These are phyloP conservation scores for Drosophila emarginata DNA, from an alignment of 2,888 invertebrate species.

Conservation along the genomic window DNA sequence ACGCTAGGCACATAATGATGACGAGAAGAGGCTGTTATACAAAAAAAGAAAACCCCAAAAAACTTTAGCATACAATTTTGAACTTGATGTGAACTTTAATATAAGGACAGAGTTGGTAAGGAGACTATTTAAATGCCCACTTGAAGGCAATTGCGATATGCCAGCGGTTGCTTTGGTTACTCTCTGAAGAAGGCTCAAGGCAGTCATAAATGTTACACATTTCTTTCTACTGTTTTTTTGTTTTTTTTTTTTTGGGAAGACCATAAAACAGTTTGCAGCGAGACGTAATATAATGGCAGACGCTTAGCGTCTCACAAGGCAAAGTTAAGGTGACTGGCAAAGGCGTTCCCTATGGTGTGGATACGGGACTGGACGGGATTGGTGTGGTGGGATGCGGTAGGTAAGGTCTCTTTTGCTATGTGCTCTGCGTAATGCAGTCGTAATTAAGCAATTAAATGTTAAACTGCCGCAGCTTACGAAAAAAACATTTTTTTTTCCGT, in stretches of 20 bases:
- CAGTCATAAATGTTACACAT: conserved; percentile 43
- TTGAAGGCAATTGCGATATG: conserved; percentile 49
- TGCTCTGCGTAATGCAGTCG: conserved; percentile 37
- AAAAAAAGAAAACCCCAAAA: background rate
- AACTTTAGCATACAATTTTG: conserved; percentile 31
- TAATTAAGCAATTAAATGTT: conserved; percentile 75
- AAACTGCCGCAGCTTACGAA: conserved; percentile 42
- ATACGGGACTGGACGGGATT: background rate
- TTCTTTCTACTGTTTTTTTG: background rate
- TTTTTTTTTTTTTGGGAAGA: conserved; percentile 15
- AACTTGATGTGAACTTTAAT: conserved; percentile 18
- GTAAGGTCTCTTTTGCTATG: conserved; percentile 5
- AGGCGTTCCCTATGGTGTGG: background rate
- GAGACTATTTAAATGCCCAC: conserved; percentile 39
- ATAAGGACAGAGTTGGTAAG: conserved; percentile 7
- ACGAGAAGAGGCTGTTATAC: conserved; percentile 2
- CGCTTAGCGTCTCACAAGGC: conserved; percentile 26
- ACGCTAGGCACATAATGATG: conserved; percentile 43
- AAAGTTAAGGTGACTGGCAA: conserved; percentile 8
- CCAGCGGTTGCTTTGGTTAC: conserved; percentile 18
- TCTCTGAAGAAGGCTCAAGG: conserved; percentile 23
- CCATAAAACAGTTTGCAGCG: conserved; percentile 38
- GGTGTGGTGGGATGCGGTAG: background rate
- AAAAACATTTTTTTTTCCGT: conserved; percentile 26
- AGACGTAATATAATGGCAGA: conserved; percentile 42